Evolutionary conservation across 53 echinoderm and acorn worm genomes (phyloP), one percentile per base, ranked within the genome.

Genomic region (Astropecten irregularis): DNA sequence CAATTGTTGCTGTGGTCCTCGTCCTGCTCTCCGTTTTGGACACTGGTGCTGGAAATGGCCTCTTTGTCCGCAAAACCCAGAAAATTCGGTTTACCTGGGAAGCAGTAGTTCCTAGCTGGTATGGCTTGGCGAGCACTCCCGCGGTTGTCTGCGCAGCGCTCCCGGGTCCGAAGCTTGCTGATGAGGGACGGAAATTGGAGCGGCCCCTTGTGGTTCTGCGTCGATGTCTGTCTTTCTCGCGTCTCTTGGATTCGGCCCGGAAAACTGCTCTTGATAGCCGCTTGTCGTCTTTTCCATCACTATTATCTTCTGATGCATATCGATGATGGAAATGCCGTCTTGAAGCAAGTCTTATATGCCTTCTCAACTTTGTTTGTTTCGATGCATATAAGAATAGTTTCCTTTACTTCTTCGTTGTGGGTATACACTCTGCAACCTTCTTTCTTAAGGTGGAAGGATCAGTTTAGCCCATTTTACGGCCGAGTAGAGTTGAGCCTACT

Each of bases 331-430:
- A 68, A 51, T 67, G 64, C 68, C 83, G 67, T 82, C 82, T 31
- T 62, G 22, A 3, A 83, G 52, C 36, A 34, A 22, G 29, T 83
- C 51, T 46, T n/a, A n/a, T 35, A 68, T 1, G 83, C 83, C 28
- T 83, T 83, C 21, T 49, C 28, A 3, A 83, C 37, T 23, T 83
- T 66, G 14, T 39, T 65, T 28, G 39, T 35, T 2, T 83, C 42
- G 39, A 83, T 61, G 53, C 38, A 30, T 8, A 8, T 9, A 11
- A 62, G n/a, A n/a, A n/a, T n/a, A n/a, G n/a, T n/a, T n/a, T 76
- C 77, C 50, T 73, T 73, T 4, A 77, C 54, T 11, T 77, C 82
- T 38, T 82, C 82, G 54, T 83, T 83, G 68, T 83, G 83, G 3
- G n/a, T 30, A 25, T 21, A 83, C 11, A 68, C 50, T 34, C 39